phyloP scores from a whole-genome alignment of 2,797 vertebrate genomes.

The Ambastaia sidthimunki region DNA sequence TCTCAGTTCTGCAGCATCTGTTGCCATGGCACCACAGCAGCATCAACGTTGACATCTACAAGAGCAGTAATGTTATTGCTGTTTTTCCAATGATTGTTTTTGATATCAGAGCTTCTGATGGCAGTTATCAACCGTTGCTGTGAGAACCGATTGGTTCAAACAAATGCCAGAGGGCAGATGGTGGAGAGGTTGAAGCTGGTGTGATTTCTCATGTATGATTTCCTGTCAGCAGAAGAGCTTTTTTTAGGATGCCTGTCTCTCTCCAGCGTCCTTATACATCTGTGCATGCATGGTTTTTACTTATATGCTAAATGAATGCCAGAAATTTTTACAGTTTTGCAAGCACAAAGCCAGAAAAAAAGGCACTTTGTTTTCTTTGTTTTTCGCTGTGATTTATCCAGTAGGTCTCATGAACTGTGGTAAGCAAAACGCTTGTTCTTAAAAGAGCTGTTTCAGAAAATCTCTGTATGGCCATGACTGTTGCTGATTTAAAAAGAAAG shows the following conservation, averaged over 20 bases:
- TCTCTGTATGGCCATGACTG: neutral
- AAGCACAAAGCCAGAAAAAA: neutral
- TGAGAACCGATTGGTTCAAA: neutral
- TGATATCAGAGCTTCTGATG: slow-evolving; percentile 18
- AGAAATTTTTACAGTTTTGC: neutral
- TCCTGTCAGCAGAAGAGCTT: neutral
- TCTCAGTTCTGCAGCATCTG: neutral
- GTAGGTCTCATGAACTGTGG: slow-evolving; percentile 2
- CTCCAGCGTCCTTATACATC: neutral
- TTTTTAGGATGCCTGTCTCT: neutral
- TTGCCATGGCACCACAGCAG: slow-evolving; percentile 27
- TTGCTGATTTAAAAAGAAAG: slow-evolving; percentile 8
- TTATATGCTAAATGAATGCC: neutral
- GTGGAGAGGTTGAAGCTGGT: neutral
- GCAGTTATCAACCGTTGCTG: neutral
- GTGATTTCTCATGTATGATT: neutral
- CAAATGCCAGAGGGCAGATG: slow-evolving; percentile 14
- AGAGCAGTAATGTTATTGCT: neutral
- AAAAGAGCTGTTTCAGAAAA: no score
- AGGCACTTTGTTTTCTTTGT: neutral
- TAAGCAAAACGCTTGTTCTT: neutral
- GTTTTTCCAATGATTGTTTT: slow-evolving; percentile 7
- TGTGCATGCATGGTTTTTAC: neutral
- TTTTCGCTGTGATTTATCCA: neutral
- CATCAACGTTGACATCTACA: neutral